These are phyloP conservation scores for Molorchus minor DNA, from an alignment of 2,888 invertebrate species.

Conservation along the genomic window DNA sequence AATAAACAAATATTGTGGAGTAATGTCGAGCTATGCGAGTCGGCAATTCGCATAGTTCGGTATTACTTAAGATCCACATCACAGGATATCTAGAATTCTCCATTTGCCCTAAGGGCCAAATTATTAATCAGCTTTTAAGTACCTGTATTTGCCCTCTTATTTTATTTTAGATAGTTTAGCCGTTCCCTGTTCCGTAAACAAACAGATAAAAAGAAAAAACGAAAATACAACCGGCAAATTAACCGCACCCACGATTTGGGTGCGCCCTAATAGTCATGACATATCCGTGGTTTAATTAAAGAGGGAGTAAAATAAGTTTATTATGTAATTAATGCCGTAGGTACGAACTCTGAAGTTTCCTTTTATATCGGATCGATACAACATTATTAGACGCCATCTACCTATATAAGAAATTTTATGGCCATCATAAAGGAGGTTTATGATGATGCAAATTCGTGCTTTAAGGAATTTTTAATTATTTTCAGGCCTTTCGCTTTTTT, in stretches of 20 bases:
- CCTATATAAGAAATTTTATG: constrained; percentile 33
- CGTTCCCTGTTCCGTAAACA: neutral
- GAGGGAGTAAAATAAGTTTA: constrained; percentile 45
- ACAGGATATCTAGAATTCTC: too few species aligned
- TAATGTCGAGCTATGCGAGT: too few species aligned
- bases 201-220: constrained; percentile 16
- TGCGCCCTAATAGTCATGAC: constrained; percentile 42
- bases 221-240: constrained; percentile 36
- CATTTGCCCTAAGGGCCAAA: too few species aligned
- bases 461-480: constrained; percentile 39
- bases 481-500: constrained; percentile 11
- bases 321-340: constrained; percentile 43
- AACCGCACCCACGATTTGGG: constrained; percentile 41
- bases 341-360: constrained; percentile 35
- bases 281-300: constrained; percentile 45
- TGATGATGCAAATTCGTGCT: constrained; percentile 40
- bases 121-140: too few species aligned
- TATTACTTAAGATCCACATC: too few species aligned
- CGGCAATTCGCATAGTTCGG: too few species aligned
- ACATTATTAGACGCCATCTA: constrained; percentile 31
- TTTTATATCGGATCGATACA: constrained; percentile 41
- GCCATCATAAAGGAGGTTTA: constrained; percentile 36
- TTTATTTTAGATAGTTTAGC: too few species aligned
- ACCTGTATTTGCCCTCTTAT: too few species aligned
- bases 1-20: too few species aligned